Evolutionary conservation across 2,888 invertebrate species (phyloP).

Genomic region (Mythimna albipuncta): DNA sequence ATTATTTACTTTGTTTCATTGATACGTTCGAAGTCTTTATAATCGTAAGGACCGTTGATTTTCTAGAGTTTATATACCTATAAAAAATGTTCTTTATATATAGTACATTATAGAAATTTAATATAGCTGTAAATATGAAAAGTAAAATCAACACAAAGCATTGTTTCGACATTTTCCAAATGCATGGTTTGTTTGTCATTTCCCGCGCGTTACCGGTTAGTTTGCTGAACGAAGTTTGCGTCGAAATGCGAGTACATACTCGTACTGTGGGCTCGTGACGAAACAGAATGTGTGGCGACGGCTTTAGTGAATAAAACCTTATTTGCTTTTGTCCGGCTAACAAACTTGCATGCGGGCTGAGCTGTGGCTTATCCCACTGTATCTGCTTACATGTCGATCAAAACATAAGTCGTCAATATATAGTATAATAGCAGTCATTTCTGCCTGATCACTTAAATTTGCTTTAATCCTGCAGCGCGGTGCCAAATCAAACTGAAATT

Average conservation of each 20-base stretch:
- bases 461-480: no score
- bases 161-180: slow-evolving; percentile 37
- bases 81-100: no score
- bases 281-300: slow-evolving; percentile 17
- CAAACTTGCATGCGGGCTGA: slow-evolving; percentile 39
- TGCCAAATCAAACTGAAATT: no score
- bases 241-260: slow-evolving; percentile 7
- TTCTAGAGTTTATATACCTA: no score
- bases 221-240: slow-evolving; percentile 38
- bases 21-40: no score
- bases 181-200: slow-evolving; percentile 44
- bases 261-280: slow-evolving; percentile 11
- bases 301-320: slow-evolving; percentile 32
- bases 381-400: neutral
- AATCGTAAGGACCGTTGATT: no score
- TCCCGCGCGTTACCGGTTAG: slow-evolving; percentile 23
- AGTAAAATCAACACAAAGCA: slow-evolving; percentile 29
- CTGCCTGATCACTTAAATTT: no score
- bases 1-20: no score
- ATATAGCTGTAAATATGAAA: neutral
- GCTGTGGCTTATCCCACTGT: neutral
- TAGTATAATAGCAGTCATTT: neutral
- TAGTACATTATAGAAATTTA: no score
- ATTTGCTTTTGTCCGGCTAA: slow-evolving; percentile 24
- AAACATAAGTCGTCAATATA: neutral